A percentile compares a stretch with the other conserved stretches of the same genome.
Evolutionary conservation across 2,113 vertebrate genomes (phyloP).

Genomic region (Tricholaema leucomelas): DNA sequence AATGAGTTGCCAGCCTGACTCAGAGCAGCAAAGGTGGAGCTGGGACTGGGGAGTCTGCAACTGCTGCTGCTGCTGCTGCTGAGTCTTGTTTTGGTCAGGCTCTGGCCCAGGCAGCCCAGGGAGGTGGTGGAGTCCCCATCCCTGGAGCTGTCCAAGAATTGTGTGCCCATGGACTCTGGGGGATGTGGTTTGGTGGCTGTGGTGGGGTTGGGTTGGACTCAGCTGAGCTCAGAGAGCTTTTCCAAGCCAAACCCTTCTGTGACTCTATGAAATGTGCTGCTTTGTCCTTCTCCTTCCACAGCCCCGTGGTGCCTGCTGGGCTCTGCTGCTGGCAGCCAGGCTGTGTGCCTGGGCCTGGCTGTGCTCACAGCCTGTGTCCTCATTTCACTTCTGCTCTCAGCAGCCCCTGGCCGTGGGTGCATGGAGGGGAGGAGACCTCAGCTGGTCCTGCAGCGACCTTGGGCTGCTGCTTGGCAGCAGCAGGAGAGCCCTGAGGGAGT

Average conservation of each 20-base stretch:
- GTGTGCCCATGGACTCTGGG: too few relatives aligned
- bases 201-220: too few relatives aligned
- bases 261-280: too few relatives aligned
- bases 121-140: too few relatives aligned
- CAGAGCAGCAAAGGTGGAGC: background rate
- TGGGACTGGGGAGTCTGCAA: too few relatives aligned
- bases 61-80: background rate
- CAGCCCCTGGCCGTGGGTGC: background rate
- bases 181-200: too few relatives aligned
- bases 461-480: background rate
- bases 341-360: fast-evolving
- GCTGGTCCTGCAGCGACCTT: fast-evolving
- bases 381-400: fast-evolving
- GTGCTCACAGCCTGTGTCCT: background rate
- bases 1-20: background rate
- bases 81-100: background rate
- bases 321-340: background rate
- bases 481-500: background rate
- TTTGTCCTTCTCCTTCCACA: too few relatives aligned
- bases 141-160: too few relatives aligned
- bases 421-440: fast-evolving
- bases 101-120: too few relatives aligned
- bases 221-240: too few relatives aligned
- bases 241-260: too few relatives aligned
- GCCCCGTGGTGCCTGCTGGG: too few relatives aligned